Conservation (phyloP, 92 coral and sea anemone species). For the Nematostella vectensis region DNA sequence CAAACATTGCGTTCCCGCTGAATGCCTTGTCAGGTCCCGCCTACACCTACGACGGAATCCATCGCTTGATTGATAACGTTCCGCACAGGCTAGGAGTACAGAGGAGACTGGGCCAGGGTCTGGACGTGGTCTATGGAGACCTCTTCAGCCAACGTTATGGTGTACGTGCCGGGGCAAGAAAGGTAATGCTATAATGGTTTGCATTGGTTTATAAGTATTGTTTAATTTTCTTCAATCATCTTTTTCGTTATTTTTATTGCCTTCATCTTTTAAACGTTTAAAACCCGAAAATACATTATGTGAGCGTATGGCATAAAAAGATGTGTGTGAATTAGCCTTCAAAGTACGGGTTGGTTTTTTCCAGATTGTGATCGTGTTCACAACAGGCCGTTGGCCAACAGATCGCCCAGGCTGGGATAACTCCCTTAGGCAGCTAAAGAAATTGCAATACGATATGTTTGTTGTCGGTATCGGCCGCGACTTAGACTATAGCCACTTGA, state of each 20-base stretch:
- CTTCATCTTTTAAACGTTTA: neutral
- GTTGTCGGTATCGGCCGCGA: slow-evolving; percentile 16
- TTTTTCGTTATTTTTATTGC: neutral
- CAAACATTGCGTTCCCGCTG: slow-evolving; percentile 36
- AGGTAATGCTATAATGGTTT: slow-evolving; percentile 11
- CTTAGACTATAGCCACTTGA: slow-evolving; percentile 4
- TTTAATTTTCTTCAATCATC: neutral
- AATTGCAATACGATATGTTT: slow-evolving; percentile 10
- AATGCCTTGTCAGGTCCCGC: slow-evolving; percentile 18
- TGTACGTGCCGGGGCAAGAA: slow-evolving; percentile 26
- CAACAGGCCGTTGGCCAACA: slow-evolving; percentile 27
- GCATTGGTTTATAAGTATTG: neutral
- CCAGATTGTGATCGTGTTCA: slow-evolving; percentile 17
- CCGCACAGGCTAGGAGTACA: slow-evolving; percentile 19
- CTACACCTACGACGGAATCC: slow-evolving; percentile 18
- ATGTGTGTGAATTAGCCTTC: too few relatives aligned
- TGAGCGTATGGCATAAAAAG: too few relatives aligned
- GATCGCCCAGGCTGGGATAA: slow-evolving; percentile 12
- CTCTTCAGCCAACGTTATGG: slow-evolving; percentile 25
- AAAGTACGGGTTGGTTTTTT: too few relatives aligned
- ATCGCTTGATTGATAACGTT: slow-evolving; percentile 14
- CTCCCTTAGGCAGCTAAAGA: slow-evolving; percentile 4
- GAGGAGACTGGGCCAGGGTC: slow-evolving; percentile 21
- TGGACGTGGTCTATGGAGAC: slow-evolving; percentile 22
- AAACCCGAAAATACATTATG: neutral